Evolutionary conservation across 2,888 invertebrate genomes (phyloP).

Genomic region (Leptopterna dolabrata): DNA sequence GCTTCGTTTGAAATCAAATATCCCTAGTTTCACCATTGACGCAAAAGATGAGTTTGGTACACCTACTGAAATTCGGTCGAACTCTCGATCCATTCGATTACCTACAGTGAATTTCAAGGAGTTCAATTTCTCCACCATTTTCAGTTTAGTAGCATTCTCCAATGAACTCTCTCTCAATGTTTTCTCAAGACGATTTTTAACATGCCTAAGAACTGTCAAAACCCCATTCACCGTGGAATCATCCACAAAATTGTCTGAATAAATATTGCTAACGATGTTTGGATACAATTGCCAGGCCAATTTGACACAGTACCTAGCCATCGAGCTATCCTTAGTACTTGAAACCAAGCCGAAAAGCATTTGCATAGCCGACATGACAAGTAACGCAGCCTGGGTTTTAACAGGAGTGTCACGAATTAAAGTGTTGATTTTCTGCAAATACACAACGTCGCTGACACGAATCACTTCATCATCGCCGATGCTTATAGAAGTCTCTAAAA

Average conservation of each 20-base stretch:
- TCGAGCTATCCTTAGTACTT: not conserved
- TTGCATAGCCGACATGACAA: not conserved
- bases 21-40: not conserved
- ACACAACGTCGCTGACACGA: not conserved
- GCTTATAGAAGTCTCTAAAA: not conserved
- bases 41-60: not conserved
- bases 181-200: not conserved
- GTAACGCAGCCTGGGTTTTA: not conserved
- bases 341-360: not conserved
- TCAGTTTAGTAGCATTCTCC: not conserved
- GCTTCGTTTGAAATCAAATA: not conserved
- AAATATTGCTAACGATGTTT: not conserved
- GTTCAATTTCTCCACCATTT: not conserved
- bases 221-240: not conserved
- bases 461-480: constrained; percentile 18
- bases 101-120: not conserved
- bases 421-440: constrained; percentile 1
- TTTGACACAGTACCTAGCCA: not conserved
- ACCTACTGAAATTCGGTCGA: not conserved
- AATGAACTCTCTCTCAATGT: not conserved
- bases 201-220: not conserved
- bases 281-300: not conserved
- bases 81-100: not conserved
- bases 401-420: constrained; percentile 11
- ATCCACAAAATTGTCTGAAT: not conserved